A percentile compares a stretch with the other conserved stretches of the same genome.
Conservation (phyloP, 2,797 vertebrate species). For the Pseudotriccus pelzelni region DNA sequence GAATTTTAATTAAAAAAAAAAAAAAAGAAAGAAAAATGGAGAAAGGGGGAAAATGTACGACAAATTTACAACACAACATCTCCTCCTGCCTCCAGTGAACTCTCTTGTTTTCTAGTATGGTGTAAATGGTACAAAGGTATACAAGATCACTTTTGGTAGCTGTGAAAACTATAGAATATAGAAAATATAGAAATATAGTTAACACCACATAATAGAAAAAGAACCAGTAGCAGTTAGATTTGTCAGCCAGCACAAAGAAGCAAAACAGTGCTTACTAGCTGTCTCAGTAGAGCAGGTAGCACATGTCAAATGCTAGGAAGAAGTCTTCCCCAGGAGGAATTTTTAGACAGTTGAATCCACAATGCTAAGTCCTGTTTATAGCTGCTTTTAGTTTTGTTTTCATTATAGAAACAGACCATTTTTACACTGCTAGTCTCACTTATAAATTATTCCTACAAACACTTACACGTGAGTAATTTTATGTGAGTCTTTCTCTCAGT, state of each 20-base stretch:
- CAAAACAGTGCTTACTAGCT: not conserved
- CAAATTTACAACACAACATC: not conserved
- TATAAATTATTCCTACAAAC: slow-evolving; percentile 9
- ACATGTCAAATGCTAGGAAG: not conserved
- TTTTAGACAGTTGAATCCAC: not conserved
- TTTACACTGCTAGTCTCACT: not conserved
- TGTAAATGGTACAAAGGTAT: not conserved
- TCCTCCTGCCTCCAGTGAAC: not conserved
- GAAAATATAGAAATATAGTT: not conserved
- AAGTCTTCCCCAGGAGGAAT: not conserved
- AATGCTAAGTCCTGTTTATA: not conserved
- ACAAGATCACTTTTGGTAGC: not conserved
- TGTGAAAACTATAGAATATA: not conserved
- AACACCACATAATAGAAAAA: not conserved
- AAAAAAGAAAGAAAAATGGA: not conserved
- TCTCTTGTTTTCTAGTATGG: not conserved
- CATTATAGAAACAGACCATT: not conserved
- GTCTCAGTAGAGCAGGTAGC: not conserved
- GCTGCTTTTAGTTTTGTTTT: not conserved
- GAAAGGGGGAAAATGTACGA: not conserved
- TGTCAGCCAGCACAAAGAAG: not conserved
- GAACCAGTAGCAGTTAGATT: not conserved
- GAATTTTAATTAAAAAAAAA: not conserved
- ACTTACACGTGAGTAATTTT: not conserved
- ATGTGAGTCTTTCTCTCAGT: not conserved